These are phyloP conservation scores for Deladenus siricidicola DNA, from an alignment of 2,888 invertebrate genomes.

Conservation along the genomic window DNA sequence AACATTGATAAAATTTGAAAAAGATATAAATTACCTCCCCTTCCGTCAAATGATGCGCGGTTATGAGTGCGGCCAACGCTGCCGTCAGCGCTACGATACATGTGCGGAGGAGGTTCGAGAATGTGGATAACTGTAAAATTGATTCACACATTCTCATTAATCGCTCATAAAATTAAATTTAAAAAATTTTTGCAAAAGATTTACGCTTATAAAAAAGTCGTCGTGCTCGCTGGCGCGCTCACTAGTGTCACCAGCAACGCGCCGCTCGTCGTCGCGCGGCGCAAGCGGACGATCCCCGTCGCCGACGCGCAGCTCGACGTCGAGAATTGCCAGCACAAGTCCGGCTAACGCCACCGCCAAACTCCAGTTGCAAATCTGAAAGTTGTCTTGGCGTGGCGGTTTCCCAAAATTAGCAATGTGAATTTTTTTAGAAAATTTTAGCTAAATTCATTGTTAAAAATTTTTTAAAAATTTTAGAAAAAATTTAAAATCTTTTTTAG, in stretches of 20 bases:
- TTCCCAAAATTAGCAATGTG: too few relatives aligned
- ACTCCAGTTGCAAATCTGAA: conserved; percentile 38
- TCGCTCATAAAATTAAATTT: not conserved
- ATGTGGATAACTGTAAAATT: conserved; percentile 17
- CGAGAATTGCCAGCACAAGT: conserved; percentile 38
- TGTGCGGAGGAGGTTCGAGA: conserved; percentile 29
- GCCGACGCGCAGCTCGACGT: conserved; percentile 42
- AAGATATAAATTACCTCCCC: conserved; percentile 72
- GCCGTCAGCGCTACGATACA: conserved; percentile 72
- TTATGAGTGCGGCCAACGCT: conserved; percentile 94
- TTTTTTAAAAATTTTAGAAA: not conserved
- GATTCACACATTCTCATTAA: not conserved
- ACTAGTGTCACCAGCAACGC: too few relatives aligned
- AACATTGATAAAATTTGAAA: not conserved
- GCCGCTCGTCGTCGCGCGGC: too few relatives aligned
- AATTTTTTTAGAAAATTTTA: too few relatives aligned
- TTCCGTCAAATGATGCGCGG: conserved; percentile 99
- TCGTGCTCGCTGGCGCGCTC: too few relatives aligned
- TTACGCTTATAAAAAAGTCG: too few relatives aligned
- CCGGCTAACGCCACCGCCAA: conserved; percentile 36
- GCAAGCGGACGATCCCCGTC: too few relatives aligned
- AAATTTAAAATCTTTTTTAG: too few relatives aligned
- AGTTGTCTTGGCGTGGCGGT: too few relatives aligned
- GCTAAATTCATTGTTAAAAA: not conserved
- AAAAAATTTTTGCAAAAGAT: not conserved